Evolutionary conservation across 92 coral and sea anemone species (phyloP).

Genomic region (Epizoanthus ramosus): DNA sequence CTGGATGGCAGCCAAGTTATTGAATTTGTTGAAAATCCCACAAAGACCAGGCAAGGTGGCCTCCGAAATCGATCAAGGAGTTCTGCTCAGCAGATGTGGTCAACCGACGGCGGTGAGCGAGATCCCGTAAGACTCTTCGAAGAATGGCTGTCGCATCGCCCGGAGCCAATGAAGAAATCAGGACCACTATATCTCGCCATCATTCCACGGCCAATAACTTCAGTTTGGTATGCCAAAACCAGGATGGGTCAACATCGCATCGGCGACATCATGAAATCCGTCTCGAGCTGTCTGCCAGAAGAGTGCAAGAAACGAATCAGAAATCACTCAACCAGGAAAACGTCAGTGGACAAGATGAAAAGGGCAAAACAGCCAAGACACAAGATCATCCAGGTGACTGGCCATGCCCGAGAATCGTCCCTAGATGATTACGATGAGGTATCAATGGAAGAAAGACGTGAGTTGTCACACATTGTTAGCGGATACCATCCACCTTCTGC

Average conservation of each 20-base stretch:
- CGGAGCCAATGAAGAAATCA: slow-evolving; percentile 39
- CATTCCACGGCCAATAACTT: slow-evolving; percentile 33
- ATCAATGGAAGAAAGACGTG: slow-evolving; percentile 45
- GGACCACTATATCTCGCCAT: slow-evolving; percentile 40
- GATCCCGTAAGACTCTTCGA: slow-evolving; percentile 57
- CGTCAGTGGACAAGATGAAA: slow-evolving; percentile 55
- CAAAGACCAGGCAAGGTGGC: slow-evolving; percentile 52
- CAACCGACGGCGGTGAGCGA: slow-evolving; percentile 56
- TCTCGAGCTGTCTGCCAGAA: slow-evolving; percentile 39
- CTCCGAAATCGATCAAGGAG: slow-evolving; percentile 29
- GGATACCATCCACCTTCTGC: slow-evolving; percentile 3
- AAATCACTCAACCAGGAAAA: slow-evolving; percentile 42
- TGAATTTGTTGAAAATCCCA: slow-evolving; percentile 33
- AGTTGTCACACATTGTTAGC: slow-evolving; percentile 58
- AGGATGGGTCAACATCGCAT: slow-evolving; percentile 57
- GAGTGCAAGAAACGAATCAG: slow-evolving; percentile 18
- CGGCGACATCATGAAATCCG: slow-evolving; percentile 58
- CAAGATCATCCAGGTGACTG: slow-evolving; percentile 41
- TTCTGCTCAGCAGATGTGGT: slow-evolving; percentile 57
- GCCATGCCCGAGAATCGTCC: slow-evolving; percentile 56
- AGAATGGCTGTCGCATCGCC: slow-evolving; percentile 39
- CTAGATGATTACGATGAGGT: slow-evolving; percentile 59
- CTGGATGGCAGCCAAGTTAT: slow-evolving; percentile 45
- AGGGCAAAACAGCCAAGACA: slow-evolving; percentile 47
- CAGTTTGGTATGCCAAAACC: slow-evolving; percentile 22